Evolutionary conservation across 2,797 vertebrate species (phyloP), one percentile per base, ranked within the genome.

Genomic region (Scyliorhinus canicula): DNA sequence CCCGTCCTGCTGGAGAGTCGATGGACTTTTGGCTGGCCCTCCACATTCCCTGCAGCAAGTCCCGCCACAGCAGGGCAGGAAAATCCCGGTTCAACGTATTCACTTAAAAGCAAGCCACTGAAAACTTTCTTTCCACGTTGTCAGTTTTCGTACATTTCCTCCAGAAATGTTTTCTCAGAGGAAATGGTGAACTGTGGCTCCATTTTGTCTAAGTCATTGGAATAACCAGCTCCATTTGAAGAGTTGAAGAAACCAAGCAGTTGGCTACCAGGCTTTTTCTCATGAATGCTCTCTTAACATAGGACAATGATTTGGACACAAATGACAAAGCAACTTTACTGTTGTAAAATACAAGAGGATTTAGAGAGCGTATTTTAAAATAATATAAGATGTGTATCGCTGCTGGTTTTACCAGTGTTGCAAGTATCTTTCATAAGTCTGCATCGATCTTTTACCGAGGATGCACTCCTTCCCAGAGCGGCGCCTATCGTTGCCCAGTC

Each of bases 401-500:
- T 21, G 35, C 35, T 19, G 14, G 35, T 21, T 71, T 95, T 96
- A 99, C 99, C 99, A 95, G 99, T 99, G 97, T 99, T 99, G 96
- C 99, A 99, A 3, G 99, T 99, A 96, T 99, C 99, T 97, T 99
- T 99, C 99, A 99, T 99, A 95, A 99, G 97, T 2, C 99, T 97
- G 96, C 99, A 99, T n/a, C 99, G 98, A 96, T 99, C 99, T 97
- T 99, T 99, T 28, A 99, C 99, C 1, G 99, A 99, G 0, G 99
- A 99, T 14, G 99, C 99, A 82, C 99, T 99, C 95, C 99, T 98
- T 55, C 99, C 99, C 94, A 99, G 97, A 35, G 98, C 98, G 2
- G 98, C 98, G 95, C 99, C 99, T 95, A 99, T 99, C 0, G 99
- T 99, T 63, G 99, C 99, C 99, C 99, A 99, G 95, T 99, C 99